These are phyloP conservation scores for Chrysoperla carnea DNA, from an alignment of 1,140 invertebrate species.

Conservation along the genomic window DNA sequence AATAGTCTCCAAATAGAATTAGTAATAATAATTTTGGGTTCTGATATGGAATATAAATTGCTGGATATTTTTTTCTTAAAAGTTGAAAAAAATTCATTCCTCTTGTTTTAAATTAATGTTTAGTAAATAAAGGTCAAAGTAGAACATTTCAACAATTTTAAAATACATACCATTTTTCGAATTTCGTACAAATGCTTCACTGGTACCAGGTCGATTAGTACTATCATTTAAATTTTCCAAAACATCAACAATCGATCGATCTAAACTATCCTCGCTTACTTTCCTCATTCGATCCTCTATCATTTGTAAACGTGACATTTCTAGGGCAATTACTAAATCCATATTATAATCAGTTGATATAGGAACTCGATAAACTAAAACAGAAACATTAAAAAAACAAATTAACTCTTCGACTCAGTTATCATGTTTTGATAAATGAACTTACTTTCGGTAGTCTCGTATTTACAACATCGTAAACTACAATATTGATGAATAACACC, in stretches of 20 bases:
- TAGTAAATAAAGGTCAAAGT: too few relatives aligned
- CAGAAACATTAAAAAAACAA: conserved; percentile 1
- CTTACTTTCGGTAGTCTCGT: conserved; percentile 1
- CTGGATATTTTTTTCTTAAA: too few relatives aligned
- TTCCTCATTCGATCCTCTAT: conserved; percentile 34
- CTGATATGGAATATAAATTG: too few relatives aligned
- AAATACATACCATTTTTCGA: not conserved
- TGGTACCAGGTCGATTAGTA: not conserved
- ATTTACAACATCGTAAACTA: conserved; percentile 26
- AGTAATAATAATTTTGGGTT: too few relatives aligned
- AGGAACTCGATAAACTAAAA: conserved; percentile 15
- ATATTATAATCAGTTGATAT: conserved; percentile 32
- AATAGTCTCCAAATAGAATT: too few relatives aligned
- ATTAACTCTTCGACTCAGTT: too few relatives aligned
- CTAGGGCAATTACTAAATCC: conserved; percentile 47
- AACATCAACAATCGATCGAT: conserved; percentile 9
- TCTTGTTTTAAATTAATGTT: too few relatives aligned
- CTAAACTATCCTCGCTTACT: not conserved
- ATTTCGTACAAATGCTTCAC: not conserved
- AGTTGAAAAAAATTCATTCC: too few relatives aligned
- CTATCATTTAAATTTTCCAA: conserved; percentile 3
- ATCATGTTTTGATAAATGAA: conserved; percentile 4
- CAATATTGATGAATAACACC: conserved; percentile 31
- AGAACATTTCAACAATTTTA: too few relatives aligned
- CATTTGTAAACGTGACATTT: conserved; percentile 55